A percentile compares a stretch with the other conserved stretches of the same genome.
Conservation (phyloP, 2,888 invertebrate genomes). For the Leptopilina drosophilae region DNA sequence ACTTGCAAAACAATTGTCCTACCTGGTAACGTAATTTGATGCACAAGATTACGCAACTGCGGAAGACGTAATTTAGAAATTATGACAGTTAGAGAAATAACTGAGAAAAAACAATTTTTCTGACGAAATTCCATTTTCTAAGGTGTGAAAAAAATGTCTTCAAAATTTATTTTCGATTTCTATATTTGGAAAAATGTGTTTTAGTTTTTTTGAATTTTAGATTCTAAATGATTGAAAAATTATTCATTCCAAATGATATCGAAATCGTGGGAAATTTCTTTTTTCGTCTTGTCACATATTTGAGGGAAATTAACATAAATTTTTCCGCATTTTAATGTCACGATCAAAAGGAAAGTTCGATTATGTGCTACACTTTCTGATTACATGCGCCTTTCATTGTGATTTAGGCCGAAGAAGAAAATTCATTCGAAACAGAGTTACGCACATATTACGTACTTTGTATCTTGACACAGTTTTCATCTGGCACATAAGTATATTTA, state of each 20-base stretch:
- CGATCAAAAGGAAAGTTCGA: conserved; percentile 21
- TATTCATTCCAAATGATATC: background rate
- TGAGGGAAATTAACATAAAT: background rate
- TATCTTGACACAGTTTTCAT: conserved; percentile 38
- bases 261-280: background rate
- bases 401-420: conserved; percentile 11
- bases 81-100: conserved; percentile 1
- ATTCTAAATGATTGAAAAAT: too few relatives aligned
- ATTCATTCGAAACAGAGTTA: conserved; percentile 26
- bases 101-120: background rate
- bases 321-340: conserved; percentile 32
- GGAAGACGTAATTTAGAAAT: conserved; percentile 34
- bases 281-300: background rate
- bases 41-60: conserved; percentile 36
- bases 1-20: conserved; percentile 34
- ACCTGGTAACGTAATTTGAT: conserved; percentile 36
- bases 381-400: background rate
- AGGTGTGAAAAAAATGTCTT: background rate
- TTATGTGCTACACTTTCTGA: conserved; percentile 30
- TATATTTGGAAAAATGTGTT: too few relatives aligned
- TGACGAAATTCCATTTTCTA: background rate
- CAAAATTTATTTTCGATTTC: too few relatives aligned
- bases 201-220: too few relatives aligned
- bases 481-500: conserved; percentile 48
- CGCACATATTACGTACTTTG: conserved; percentile 35